Evolutionary conservation across 2,888 invertebrate species (phyloP).

Genomic region (Chironomus tentans): DNA sequence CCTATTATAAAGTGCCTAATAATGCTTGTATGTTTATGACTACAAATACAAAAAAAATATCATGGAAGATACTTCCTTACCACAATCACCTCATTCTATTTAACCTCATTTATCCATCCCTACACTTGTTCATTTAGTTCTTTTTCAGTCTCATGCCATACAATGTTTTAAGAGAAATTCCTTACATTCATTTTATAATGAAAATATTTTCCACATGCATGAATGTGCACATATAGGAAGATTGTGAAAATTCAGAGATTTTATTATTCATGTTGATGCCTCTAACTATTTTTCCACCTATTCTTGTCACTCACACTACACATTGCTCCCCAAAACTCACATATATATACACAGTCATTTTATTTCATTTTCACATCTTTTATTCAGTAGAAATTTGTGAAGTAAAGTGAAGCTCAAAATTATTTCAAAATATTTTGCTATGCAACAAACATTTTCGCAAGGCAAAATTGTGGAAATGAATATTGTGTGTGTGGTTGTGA

Average conservation of each 20-base stretch:
- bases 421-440: neutral
- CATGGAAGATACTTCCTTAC: neutral
- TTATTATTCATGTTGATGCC: slow-evolving; percentile 19
- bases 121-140: neutral
- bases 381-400: neutral
- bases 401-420: neutral
- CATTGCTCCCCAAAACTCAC: too few relatives aligned
- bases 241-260: neutral
- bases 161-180: neutral
- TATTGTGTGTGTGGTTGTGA: neutral
- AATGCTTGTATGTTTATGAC: neutral
- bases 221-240: neutral
- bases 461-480: neutral
- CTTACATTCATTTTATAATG: neutral
- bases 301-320: too few relatives aligned
- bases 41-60: neutral
- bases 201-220: neutral
- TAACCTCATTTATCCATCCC: neutral
- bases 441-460: neutral
- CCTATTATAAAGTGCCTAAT: neutral
- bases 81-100: neutral
- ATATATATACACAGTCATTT: too few relatives aligned
- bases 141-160: too few relatives aligned
- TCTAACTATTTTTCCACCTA: neutral
- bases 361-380: too few relatives aligned